A percentile compares a stretch with the other conserved stretches of the same genome.
Evolutionary conservation across 2,888 invertebrate species (phyloP).

Genomic region (Lepetodrilus schrolli): DNA sequence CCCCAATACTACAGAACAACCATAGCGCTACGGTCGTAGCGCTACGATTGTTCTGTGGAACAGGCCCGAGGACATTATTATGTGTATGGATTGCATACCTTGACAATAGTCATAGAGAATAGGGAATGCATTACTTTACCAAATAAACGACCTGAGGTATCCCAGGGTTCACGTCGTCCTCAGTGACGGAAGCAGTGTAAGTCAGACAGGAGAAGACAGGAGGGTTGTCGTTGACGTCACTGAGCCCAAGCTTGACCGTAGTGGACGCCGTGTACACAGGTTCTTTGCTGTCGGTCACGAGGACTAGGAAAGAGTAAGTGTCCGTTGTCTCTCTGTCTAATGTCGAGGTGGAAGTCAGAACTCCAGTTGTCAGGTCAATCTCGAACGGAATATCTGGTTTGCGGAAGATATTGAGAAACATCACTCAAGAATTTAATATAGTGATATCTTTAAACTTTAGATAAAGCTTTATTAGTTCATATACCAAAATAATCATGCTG

Average conservation of each 20-base stretch:
- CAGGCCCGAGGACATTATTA: too few relatives aligned
- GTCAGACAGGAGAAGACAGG: slow-evolving; percentile 23
- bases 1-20: too few relatives aligned
- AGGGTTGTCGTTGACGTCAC: slow-evolving; percentile 15
- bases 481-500: too few relatives aligned
- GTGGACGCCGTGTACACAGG: slow-evolving; percentile 35
- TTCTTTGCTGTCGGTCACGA: slow-evolving; percentile 34
- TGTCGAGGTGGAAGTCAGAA: not conserved
- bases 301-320: slow-evolving; percentile 29
- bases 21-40: too few relatives aligned
- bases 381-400: slow-evolving; percentile 26
- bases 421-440: too few relatives aligned
- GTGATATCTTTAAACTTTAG: too few relatives aligned
- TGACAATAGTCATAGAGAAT: too few relatives aligned
- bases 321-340: slow-evolving; percentile 20
- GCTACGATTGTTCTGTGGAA: too few relatives aligned
- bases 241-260: not conserved
- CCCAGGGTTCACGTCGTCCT: slow-evolving; percentile 31
- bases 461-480: too few relatives aligned
- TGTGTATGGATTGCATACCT: too few relatives aligned
- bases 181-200: slow-evolving; percentile 16
- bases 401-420: too few relatives aligned
- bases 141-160: slow-evolving; percentile 35
- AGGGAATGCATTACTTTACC: too few relatives aligned
- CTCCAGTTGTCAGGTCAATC: slow-evolving; percentile 22